phyloP scores from a whole-genome alignment of 1,140 invertebrate species.

The Oscheius sp. region DNA sequence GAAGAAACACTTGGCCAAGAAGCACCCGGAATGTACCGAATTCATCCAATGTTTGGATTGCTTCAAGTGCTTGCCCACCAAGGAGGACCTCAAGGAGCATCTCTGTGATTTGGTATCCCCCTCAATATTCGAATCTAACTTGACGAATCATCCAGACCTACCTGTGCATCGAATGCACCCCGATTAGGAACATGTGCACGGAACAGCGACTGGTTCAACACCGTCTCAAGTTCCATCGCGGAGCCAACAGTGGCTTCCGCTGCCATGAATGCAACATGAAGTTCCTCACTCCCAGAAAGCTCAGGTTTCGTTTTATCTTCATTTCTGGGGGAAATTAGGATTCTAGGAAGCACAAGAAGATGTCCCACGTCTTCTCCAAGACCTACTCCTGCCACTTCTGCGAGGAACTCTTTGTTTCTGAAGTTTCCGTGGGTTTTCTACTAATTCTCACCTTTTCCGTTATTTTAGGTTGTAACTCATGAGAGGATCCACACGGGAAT shows the following conservation, averaged over 20 bases:
- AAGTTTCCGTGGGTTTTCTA: conserved; percentile 47
- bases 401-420: conserved; percentile 57
- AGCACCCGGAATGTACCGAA: conserved; percentile 56
- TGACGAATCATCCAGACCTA: conserved; percentile 45
- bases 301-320: conserved; percentile 24
- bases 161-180: conserved; percentile 58
- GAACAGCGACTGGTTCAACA: conserved; percentile 51
- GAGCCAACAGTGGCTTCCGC: conserved; percentile 58
- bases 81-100: conserved; percentile 50
- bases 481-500: conserved; percentile 60
- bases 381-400: conserved; percentile 60
- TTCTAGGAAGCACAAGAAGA: conserved; percentile 59
- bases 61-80: conserved; percentile 49
- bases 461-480: conserved; percentile 55
- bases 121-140: conserved; percentile 21
- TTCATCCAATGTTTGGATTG: conserved; percentile 59
- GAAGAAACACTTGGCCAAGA: conserved; percentile 56
- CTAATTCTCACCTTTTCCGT: conserved; percentile 13
- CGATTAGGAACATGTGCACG: conserved; percentile 57
- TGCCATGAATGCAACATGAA: conserved; percentile 59
- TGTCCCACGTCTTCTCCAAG: conserved; percentile 61
- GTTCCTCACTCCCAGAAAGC: conserved; percentile 57
- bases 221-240: conserved; percentile 56
- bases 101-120: conserved; percentile 54
- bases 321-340: not conserved